phyloP scores from a whole-genome alignment of 2,888 invertebrate genomes.

The Drosophila flavopinicola region DNA sequence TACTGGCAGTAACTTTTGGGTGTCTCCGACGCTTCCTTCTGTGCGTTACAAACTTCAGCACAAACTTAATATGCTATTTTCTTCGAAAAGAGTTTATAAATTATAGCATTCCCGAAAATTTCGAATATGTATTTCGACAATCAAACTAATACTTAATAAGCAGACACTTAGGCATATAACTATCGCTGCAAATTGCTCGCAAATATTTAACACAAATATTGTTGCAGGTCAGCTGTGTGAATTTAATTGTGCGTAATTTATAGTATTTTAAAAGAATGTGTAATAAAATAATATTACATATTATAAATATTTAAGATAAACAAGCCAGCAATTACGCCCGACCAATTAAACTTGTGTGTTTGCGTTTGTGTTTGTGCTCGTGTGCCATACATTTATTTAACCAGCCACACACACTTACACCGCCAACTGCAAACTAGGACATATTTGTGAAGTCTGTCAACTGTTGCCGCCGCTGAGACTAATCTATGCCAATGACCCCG shows the following conservation, averaged over 20 bases:
- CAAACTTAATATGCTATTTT: too few relatives aligned
- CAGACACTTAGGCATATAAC: not conserved
- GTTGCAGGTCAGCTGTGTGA: slow-evolving; percentile 6
- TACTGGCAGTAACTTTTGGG: too few relatives aligned
- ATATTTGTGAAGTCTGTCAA: slow-evolving; percentile 68
- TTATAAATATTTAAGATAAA: slow-evolving; percentile 45
- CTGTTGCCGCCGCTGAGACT: slow-evolving; percentile 65
- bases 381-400: slow-evolving; percentile 25
- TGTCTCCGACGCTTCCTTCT: too few relatives aligned
- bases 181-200: slow-evolving; percentile 13
- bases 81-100: too few relatives aligned
- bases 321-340: slow-evolving; percentile 53
- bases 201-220: slow-evolving; percentile 16
- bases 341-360: slow-evolving; percentile 43
- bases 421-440: slow-evolving; percentile 43
- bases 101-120: too few relatives aligned
- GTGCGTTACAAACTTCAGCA: too few relatives aligned
- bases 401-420: slow-evolving; percentile 5
- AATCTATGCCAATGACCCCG: slow-evolving; percentile 67
- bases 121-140: too few relatives aligned
- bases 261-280: slow-evolving; percentile 24
- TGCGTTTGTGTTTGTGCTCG: slow-evolving; percentile 32
- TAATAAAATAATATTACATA: slow-evolving; percentile 36
- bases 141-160: not conserved
- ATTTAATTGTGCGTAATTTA: slow-evolving; percentile 16